Base-by-base conservation (phyloP, 2,888 invertebrate genomes). In the Idaea biselata region DNA sequence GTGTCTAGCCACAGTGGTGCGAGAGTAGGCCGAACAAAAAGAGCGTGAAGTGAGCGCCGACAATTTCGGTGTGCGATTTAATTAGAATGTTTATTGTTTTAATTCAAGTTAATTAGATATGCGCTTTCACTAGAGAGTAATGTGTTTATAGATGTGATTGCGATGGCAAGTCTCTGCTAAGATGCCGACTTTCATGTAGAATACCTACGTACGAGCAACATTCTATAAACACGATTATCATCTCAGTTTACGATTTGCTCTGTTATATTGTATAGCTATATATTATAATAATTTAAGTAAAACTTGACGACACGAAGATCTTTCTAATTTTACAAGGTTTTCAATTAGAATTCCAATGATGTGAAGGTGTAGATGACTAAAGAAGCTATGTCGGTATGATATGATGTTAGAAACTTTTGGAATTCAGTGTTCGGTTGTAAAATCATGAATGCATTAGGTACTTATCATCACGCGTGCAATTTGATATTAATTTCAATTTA, bases 41-140 rank as follows among this genome's bases (percentile, higher is more conserved):
- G 82, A 86, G 80, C 84, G 84, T 84, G 86, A 85, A 84, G 77
- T 66, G 69, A 72, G 73, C 70, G 72, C 74, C 70, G 64, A 71
- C 72, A 76, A 78, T 79, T 82, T 82, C 70, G 79, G 79, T 79
- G 75, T 76, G 76, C 76, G 73, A 76, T 77, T 77, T 80, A 78
- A 81, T 82, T 82, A 82, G 70, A 75, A 78, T 78, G 75, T 75
- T 69, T 72, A 56, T 56, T 56, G 56, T 72, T 74, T 71, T 68
- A 63, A 69, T 66, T 57, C 68, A 74, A 73, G 73, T 74, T 76
- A 76, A 72, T 76, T 78, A 72, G 74, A 79, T 74, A 72, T 69
- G 71, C 73, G 80, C 82, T 81, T 81, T 83, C 80, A 68, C 78
- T 79, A 66, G 66, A 60, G 68, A 61, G 71, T 61, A 64, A 68